Evolutionary conservation across 2,888 invertebrate genomes (phyloP).

Genomic region (Oligia strigilis): DNA sequence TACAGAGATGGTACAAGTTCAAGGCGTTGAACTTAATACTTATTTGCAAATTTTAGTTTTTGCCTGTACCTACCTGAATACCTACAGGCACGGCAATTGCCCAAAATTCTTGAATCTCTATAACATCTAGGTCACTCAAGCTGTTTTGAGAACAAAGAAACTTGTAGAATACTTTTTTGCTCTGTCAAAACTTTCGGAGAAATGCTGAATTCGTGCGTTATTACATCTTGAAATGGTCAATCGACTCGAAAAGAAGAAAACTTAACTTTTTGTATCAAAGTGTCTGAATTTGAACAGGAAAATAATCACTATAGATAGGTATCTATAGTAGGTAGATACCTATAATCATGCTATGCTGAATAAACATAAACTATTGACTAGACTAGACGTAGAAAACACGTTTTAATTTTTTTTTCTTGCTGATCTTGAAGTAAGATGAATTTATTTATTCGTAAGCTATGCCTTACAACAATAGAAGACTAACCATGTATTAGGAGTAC

Average conservation of each 20-base stretch:
- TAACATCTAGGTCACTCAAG: neutral
- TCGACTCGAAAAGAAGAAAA: too few relatives aligned
- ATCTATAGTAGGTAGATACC: too few relatives aligned
- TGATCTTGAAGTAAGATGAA: neutral
- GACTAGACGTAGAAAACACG: neutral
- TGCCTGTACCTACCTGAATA: neutral
- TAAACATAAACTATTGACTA: neutral
- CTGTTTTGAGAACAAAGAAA: neutral
- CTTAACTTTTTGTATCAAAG: neutral
- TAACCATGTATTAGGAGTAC: neutral
- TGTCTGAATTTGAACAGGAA: neutral
- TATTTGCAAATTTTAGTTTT: neutral
- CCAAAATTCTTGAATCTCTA: neutral
- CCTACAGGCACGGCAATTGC: neutral
- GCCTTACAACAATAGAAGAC: neutral
- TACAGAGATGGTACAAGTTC: conserved; percentile 21
- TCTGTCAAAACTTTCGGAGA: neutral
- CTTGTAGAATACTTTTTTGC: neutral
- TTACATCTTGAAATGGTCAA: neutral
- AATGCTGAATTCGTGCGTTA: neutral
- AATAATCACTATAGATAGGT: neutral
- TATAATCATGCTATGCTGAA: neutral
- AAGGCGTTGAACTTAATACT: conserved; percentile 11
- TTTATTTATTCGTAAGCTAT: neutral
- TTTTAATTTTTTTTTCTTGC: conserved; percentile 5